Conservation (phyloP, 2,888 invertebrate genomes). For the Hirtodrosophila alboralis region DNA sequence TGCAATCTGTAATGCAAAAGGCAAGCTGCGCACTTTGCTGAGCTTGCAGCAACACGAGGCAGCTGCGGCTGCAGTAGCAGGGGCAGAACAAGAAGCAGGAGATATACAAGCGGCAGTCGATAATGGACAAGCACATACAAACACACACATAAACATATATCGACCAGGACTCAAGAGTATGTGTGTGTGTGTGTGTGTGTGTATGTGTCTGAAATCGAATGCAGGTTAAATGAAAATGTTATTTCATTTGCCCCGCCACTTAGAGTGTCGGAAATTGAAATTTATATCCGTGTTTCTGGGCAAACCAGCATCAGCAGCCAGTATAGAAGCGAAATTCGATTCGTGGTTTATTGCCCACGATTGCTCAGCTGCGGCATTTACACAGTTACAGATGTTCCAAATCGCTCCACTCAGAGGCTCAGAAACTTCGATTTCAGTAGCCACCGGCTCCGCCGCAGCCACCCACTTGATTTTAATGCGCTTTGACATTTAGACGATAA, state of each 20-base stretch:
- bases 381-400: slow-evolving; percentile 52
- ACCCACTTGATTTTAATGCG: slow-evolving; percentile 65
- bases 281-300: slow-evolving; percentile 80
- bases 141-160: slow-evolving; percentile 20
- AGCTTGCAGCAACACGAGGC: slow-evolving; percentile 44
- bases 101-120: slow-evolving; percentile 40
- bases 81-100: slow-evolving; percentile 11
- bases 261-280: slow-evolving; percentile 81
- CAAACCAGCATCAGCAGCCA: slow-evolving; percentile 48
- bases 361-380: slow-evolving; percentile 70
- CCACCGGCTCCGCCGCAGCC: neutral
- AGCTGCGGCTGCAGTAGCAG: slow-evolving; percentile 8
- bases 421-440: slow-evolving; percentile 1
- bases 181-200: slow-evolving; percentile 13
- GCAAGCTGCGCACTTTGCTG: slow-evolving; percentile 66
- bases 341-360: slow-evolving; percentile 75
- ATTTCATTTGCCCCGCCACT: slow-evolving; percentile 79
- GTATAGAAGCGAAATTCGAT: slow-evolving; percentile 64
- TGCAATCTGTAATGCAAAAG: slow-evolving; percentile 79
- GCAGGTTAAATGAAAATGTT: slow-evolving; percentile 80
- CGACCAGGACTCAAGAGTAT: slow-evolving; percentile 1
- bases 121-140: slow-evolving; percentile 60
- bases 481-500: slow-evolving; percentile 75
- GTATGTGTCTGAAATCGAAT: slow-evolving; percentile 69
- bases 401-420: slow-evolving; percentile 24